Percentiles rank a stretch among this genome's conserved stretches.
These are phyloP conservation scores for Clarias laeviceps DNA, from an alignment of 2,797 vertebrate genomes.

Conservation along the genomic window DNA sequence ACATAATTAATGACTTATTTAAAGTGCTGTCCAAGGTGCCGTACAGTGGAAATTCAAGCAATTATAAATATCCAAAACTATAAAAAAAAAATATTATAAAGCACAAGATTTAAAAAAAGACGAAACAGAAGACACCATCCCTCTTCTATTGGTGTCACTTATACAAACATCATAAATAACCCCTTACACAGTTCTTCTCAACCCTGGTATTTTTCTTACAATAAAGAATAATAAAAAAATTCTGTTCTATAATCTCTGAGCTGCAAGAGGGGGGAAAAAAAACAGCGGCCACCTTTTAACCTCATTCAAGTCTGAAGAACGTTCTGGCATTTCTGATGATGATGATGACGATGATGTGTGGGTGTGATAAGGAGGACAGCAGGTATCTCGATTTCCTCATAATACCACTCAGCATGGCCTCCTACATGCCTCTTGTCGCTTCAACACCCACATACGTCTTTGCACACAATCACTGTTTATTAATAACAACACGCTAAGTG, in stretches of 20 bases:
- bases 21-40: too few relatives aligned
- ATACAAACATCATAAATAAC: neutral
- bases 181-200: constrained; percentile 47
- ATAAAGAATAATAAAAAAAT: too few relatives aligned
- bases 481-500: constrained; percentile 14
- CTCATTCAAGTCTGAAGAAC: neutral
- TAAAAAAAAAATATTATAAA: neutral
- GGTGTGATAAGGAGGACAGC: constrained; percentile 6
- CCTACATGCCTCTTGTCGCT: constrained; percentile 33
- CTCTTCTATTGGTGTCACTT: neutral
- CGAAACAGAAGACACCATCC: neutral
- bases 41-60: neutral
- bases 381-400: constrained; percentile 36
- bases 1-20: too few relatives aligned
- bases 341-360: neutral
- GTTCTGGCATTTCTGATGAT: neutral
- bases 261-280: neutral
- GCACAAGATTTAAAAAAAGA: neutral
- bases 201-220: neutral
- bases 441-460: constrained; percentile 31
- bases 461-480: constrained; percentile 12
- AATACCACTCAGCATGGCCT: constrained; percentile 20
- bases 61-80: neutral
- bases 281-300: neutral
- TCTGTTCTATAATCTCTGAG: neutral